These are phyloP conservation scores for Petrolisthes manimaculis DNA, from an alignment of 2,888 invertebrate species.

Conservation along the genomic window DNA sequence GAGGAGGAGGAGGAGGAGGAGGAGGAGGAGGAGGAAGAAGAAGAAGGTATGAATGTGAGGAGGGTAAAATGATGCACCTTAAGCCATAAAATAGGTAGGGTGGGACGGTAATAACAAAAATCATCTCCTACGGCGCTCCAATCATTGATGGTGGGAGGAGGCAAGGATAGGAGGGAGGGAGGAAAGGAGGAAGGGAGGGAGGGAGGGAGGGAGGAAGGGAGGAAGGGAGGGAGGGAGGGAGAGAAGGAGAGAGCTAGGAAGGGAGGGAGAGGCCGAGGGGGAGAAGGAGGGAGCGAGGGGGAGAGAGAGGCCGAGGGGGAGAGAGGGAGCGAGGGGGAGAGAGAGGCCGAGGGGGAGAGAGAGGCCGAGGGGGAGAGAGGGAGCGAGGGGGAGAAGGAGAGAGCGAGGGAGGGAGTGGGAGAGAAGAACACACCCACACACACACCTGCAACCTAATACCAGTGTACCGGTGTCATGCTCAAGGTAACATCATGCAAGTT, in stretches of 20 bases:
- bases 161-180: not conserved
- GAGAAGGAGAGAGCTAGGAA: not conserved
- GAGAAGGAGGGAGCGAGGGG: conserved; percentile 5
- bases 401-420: not conserved
- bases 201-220: not conserved
- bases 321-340: not conserved
- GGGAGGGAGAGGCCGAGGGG: not conserved
- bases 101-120: not conserved
- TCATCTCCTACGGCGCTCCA: too few species aligned
- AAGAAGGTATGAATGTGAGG: not conserved
- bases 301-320: not conserved
- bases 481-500: too few species aligned
- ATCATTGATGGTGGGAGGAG: not conserved
- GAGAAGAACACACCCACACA: not conserved
- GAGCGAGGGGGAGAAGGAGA: not conserved
- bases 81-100: not conserved
- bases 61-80: too few species aligned
- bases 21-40: not conserved
- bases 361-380: not conserved
- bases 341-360: not conserved
- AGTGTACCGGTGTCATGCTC: too few species aligned
- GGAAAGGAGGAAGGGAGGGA: not conserved
- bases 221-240: not conserved
- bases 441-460: too few species aligned
- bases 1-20: not conserved